These are phyloP conservation scores for Macrosoma leucophasiata DNA, from an alignment of 2,888 invertebrate species.

Conservation along the genomic window DNA sequence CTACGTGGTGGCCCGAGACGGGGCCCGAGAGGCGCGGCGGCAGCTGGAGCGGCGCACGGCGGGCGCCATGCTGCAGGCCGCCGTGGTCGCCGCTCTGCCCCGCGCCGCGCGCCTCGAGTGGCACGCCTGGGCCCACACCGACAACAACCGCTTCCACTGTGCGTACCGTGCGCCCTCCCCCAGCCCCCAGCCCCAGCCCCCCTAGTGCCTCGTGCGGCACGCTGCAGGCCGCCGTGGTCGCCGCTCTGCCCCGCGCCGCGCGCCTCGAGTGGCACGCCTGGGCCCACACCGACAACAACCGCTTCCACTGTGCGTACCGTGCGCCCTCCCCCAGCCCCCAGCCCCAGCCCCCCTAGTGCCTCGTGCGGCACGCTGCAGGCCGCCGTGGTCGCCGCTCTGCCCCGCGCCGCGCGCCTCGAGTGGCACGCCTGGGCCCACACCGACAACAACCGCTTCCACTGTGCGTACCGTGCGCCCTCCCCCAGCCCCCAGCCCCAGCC, in stretches of 20 bases:
- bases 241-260: constrained; percentile 86
- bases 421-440: constrained; percentile 96
- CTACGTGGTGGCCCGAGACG: constrained; percentile 85
- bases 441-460: constrained; percentile 91
- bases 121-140: constrained; percentile 94
- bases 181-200: no score
- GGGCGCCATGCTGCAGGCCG: constrained; percentile 91
- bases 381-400: constrained; percentile 87
- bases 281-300: constrained; percentile 91
- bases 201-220: constrained; percentile 92
- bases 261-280: constrained; percentile 95
- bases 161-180: no score
- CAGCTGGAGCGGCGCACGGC: constrained; percentile 90
- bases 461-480: no score
- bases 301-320: constrained; percentile 86
- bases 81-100: constrained; percentile 88
- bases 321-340: no score
- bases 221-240: constrained; percentile 90
- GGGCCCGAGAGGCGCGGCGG: constrained; percentile 84
- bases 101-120: constrained; percentile 89
- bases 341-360: no score
- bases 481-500: no score
- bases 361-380: constrained; percentile 92
- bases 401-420: constrained; percentile 87
- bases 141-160: constrained; percentile 93